Evolutionary conservation across 2,888 invertebrate species (phyloP), one percentile per base, ranked within the genome.

Genomic region (Rutpela maculata): DNA sequence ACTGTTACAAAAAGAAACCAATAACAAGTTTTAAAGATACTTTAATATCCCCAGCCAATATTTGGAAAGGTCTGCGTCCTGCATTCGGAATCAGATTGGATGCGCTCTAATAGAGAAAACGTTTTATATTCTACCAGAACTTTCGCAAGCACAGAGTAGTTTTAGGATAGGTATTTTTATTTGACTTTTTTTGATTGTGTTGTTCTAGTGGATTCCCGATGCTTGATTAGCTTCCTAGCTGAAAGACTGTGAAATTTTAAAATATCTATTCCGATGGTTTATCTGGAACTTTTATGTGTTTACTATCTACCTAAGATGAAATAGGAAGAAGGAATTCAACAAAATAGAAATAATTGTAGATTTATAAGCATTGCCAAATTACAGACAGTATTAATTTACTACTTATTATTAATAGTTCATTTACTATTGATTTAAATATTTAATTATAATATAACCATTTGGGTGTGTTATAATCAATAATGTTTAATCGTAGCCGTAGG

Each of bases 1-100:
- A 15, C 59, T 59, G 70, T 19, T 70, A 31, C 70, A 59, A 60
- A 69, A 66, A 22, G 65, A 79, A 81, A 78, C 76, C 80, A 82
- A 81, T 82, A 82, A 81, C 80, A 82, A 82, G 78, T 82, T 80
- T 80, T 77, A 79, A 82, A 80, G 80, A 82, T 82, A 78, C 80
- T 77, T 82, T 81, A 81, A 82, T 81, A 81, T 82, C 82, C 76
- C 78, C 77, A 35, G 77, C 74, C 73, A 82, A 81, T 82, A 82
- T 82, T 82, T 80, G 81, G 72, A 81, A 76, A 80, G 81, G 80
- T 75, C 60, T 77, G 81, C 80, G 82, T 72, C 78, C 76, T 78
- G 83, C 81, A 83, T 83, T 78, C 80, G 66, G 60, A 81, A 83
- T 82, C 76, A 80, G 81, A 74, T 76, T 71, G 62, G 68, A 55